phyloP scores from a whole-genome alignment of 2,797 vertebrate species.

The Rhynchotus rufescens region DNA sequence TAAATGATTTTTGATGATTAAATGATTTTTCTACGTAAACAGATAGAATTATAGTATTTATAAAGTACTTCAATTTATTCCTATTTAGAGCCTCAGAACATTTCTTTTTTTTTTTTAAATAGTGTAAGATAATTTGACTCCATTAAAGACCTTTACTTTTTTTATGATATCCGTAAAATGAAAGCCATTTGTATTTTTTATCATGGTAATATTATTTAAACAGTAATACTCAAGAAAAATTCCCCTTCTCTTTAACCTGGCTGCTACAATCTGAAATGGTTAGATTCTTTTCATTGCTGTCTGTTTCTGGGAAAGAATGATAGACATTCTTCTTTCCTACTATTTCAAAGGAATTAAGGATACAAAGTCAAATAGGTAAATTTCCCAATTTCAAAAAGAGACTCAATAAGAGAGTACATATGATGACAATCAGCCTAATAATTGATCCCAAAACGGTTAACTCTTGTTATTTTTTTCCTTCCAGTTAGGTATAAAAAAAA shows the following conservation, averaged over 20 bases:
- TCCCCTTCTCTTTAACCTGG: not conserved
- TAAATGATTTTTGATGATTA: no score
- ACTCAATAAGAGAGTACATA: not conserved
- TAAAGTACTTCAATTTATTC: not conserved
- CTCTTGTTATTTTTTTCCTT: fast-evolving
- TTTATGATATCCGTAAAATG: not conserved
- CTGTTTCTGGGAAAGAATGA: not conserved
- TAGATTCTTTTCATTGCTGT: not conserved
- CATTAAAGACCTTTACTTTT: not conserved
- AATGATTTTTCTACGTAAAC: not conserved
- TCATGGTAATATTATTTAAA: not conserved
- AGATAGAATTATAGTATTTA: not conserved
- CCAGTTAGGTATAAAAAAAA: not conserved
- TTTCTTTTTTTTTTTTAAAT: not conserved
- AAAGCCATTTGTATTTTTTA: not conserved
- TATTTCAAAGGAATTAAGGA: not conserved
- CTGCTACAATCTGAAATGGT: not conserved
- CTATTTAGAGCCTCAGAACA: not conserved
- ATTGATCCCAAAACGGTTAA: not conserved
- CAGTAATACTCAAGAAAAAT: not conserved
- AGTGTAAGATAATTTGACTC: not conserved
- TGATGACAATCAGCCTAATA: not conserved
- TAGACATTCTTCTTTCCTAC: not conserved
- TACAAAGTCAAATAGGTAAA: not conserved
- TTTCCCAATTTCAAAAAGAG: not conserved